Evolutionary conservation across 2,888 invertebrate species (phyloP), one percentile per base, ranked within the genome.

Genomic region (Aphidoletes aphidimyza): DNA sequence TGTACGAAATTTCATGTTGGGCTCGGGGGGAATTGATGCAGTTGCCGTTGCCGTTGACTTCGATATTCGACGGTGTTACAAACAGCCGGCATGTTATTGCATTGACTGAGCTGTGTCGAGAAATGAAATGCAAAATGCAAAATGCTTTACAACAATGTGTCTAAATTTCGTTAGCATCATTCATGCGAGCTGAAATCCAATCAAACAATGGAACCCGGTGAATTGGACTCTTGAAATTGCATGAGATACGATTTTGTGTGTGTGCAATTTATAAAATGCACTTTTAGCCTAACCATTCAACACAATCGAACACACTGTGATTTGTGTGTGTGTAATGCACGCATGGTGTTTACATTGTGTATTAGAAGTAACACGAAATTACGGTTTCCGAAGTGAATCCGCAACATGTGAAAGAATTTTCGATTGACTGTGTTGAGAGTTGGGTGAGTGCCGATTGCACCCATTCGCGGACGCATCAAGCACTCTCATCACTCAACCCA

Each of bases 351-450:
- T 81, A 39, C 81, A n/a, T 81, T 81, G 37, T 11, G 81, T 81
- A 81, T 81, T 81, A 81, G 37, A 37, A n/a, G n/a, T 37, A 81
- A 37, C 81, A 81, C 81, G 81, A 81, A 81, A 81, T 81, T 81
- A 81, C 81, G 81, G 37, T 81, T 81, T 81, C 81, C 81, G 81
- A 69, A n/a, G 69, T 34, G 69, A 30, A 69, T 69, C 69, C 69
- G 30, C 69, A 69, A 69, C 69, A 69, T 69, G 69, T 2, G 6
- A 54, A 54, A 11, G 22, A n/a, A 36, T 78, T 81, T 37, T 81
- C 81, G n/a, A 81, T n/a, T 11, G 37, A 19, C 34, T n/a, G 30
- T n/a, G n/a, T n/a, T n/a, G n/a, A n/a, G n/a, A n/a, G n/a, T n/a
- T n/a, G n/a, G n/a, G n/a, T n/a, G n/a, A n/a, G n/a, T n/a, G n/a